Percentiles rank a stretch among this genome's conserved stretches.
These are phyloP conservation scores for Hipparchia sbordonii DNA, from an alignment of 2,888 invertebrate genomes.

Conservation along the genomic window DNA sequence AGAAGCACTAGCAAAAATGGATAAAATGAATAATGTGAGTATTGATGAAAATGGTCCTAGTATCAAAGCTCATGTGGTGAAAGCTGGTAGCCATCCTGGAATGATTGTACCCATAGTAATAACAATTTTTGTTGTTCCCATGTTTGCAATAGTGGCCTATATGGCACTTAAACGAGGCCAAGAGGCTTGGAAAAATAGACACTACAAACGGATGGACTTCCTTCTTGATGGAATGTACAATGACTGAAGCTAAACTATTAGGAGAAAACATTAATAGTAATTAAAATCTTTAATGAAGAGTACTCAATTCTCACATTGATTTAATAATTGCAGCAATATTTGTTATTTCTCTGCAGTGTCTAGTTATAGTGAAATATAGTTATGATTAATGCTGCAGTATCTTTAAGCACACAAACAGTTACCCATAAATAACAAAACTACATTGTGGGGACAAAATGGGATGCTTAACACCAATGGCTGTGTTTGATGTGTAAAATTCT, in stretches of 20 bases:
- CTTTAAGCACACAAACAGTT: too few species aligned
- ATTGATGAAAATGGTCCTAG: constrained; percentile 37
- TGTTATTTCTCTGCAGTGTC: background rate
- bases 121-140: constrained; percentile 88
- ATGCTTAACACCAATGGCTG: too few species aligned
- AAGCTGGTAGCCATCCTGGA: constrained; percentile 76
- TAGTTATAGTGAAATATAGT: too few species aligned
- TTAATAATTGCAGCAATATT: too few species aligned
- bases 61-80: constrained; percentile 44
- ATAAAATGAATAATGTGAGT: constrained; percentile 43
- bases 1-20: constrained; percentile 55
- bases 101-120: constrained; percentile 90
- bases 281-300: background rate
- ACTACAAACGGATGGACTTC: constrained; percentile 94
- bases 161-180: constrained; percentile 87
- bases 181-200: constrained; percentile 93
- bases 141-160: constrained; percentile 86
- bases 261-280: background rate
- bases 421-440: too few species aligned
- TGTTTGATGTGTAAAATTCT: too few species aligned
- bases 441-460: too few species aligned
- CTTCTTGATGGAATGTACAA: constrained; percentile 95
- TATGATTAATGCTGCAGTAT: background rate
- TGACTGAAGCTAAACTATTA: constrained; percentile 76
- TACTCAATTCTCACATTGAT: too few species aligned